Conservation (phyloP, 37 sponge, comb jelly and placozoan genomes). For the Halisarca cf. caerulea region DNA sequence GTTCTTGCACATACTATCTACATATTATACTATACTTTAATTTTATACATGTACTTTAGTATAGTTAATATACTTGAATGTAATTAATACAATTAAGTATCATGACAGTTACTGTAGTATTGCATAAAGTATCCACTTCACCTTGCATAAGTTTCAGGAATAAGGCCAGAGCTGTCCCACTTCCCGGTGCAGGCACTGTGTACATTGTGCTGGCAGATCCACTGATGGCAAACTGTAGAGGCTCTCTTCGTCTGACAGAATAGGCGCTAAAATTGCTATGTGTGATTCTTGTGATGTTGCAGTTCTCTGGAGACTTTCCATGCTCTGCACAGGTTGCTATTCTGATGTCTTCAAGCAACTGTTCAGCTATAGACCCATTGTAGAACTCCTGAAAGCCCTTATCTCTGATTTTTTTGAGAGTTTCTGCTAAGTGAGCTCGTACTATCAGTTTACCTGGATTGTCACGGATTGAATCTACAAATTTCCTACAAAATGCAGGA, state of each 20-base stretch:
- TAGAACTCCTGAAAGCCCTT: conserved; percentile 8
- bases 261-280: background rate
- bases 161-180: background rate
- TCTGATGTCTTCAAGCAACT: background rate
- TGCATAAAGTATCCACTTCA: too few species aligned
- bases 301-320: background rate
- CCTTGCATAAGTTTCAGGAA: background rate
- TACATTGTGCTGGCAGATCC: background rate
- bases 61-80: too few species aligned
- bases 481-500: too few species aligned
- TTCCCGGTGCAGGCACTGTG: background rate
- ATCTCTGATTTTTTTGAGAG: background rate
- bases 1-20: too few species aligned
- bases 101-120: too few species aligned
- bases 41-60: too few species aligned
- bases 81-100: too few species aligned
- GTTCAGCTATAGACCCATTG: background rate
- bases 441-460: too few species aligned
- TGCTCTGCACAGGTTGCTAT: background rate
- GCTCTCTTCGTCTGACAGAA: background rate
- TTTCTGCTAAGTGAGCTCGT: background rate
- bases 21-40: too few species aligned
- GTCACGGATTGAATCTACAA: too few species aligned
- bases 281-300: background rate
- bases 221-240: background rate